These are phyloP conservation scores for Electrophaes corylata DNA, from an alignment of 2,888 invertebrate species.

Conservation along the genomic window DNA sequence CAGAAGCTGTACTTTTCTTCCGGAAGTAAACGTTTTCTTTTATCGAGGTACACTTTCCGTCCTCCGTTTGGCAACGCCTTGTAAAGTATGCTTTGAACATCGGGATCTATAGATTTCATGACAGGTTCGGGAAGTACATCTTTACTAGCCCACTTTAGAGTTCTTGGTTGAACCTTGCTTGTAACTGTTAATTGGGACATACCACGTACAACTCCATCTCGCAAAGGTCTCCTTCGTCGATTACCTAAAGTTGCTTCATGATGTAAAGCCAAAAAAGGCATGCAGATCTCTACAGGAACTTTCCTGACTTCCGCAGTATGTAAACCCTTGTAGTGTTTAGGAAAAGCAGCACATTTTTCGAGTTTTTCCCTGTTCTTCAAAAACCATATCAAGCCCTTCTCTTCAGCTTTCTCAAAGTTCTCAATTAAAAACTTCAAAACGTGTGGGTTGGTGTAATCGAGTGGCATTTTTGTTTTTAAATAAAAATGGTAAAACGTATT, in stretches of 20 bases:
- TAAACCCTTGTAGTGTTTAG: constrained; percentile 19
- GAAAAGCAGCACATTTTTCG: constrained; percentile 13
- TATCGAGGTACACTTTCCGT: constrained; percentile 38
- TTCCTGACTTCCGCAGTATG: constrained; percentile 19
- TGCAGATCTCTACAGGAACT: constrained; percentile 7
- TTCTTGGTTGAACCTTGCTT: constrained; percentile 2
- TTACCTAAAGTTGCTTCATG: constrained; percentile 16
- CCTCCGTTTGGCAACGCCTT: constrained; percentile 30
- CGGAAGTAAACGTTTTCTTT: constrained; percentile 38
- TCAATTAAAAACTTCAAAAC: constrained; percentile 39
- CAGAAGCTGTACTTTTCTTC: constrained; percentile 44
- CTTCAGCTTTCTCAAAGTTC: constrained; percentile 37
- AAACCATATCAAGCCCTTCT: constrained; percentile 40
- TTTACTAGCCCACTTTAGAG: not conserved
- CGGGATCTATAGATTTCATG: constrained; percentile 32
- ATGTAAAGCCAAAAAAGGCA: constrained; percentile 22
- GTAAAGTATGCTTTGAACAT: constrained; percentile 21
- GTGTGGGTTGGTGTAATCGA: constrained; percentile 36
- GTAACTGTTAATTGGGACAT: constrained; percentile 1
- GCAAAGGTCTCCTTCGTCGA: constrained; percentile 25
- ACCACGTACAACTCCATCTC: constrained; percentile 16
- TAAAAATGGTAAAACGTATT: constrained; percentile 3
- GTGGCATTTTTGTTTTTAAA: constrained; percentile 31
- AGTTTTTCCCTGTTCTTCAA: constrained; percentile 31
- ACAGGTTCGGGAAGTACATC: constrained; percentile 4